Evolutionary conservation across 1,140 invertebrate genomes (phyloP).

Genomic region (Globodera ellingtonae): DNA sequence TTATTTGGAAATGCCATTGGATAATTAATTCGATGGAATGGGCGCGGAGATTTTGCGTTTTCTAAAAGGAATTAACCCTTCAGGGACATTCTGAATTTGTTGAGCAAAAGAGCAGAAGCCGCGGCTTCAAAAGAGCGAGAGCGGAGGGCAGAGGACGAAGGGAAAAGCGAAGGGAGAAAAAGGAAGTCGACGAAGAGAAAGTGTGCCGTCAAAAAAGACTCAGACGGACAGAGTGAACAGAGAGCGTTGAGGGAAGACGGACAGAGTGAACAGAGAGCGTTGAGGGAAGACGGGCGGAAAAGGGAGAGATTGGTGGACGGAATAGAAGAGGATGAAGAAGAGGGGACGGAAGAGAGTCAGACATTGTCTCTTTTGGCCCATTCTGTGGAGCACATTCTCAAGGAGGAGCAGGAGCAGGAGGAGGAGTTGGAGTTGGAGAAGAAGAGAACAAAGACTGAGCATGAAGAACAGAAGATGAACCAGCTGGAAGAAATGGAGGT

Average conservation of each 20-base stretch:
- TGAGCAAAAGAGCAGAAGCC: conserved; percentile 19
- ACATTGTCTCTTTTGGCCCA: background rate
- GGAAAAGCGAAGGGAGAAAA: background rate
- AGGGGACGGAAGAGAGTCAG: background rate
- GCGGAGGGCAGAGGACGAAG: background rate
- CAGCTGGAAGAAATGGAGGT: too few species aligned
- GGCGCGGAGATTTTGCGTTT: conserved; percentile 2
- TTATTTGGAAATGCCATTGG: background rate
- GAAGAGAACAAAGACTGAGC: background rate
- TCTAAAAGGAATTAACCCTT: background rate
- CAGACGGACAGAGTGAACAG: background rate
- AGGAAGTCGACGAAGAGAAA: background rate
- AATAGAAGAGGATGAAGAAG: background rate
- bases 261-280: background rate
- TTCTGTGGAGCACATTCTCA: conserved; percentile 9
- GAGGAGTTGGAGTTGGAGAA: background rate
- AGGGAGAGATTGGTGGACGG: background rate
- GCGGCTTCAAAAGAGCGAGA: background rate
- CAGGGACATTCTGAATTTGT: conserved; percentile 30
- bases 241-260: background rate
- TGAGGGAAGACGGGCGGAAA: background rate
- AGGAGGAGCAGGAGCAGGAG: background rate
- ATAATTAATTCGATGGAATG: background rate
- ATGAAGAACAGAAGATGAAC: background rate
- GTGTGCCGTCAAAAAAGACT: background rate